phyloP scores from a whole-genome alignment of 2,888 invertebrate genomes.

The Baccha elongata region DNA sequence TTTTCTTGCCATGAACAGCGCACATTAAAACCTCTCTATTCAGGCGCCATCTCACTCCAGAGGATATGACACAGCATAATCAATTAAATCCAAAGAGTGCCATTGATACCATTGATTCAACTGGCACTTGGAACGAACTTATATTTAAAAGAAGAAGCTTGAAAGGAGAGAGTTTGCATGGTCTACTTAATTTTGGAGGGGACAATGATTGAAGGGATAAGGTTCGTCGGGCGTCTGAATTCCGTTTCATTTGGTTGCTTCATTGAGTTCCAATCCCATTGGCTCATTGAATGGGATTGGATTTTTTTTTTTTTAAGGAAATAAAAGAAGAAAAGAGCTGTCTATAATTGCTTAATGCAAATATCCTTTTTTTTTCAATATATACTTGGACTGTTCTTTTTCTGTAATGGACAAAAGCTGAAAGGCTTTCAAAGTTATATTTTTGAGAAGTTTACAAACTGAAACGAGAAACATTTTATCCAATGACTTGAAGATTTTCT shows the following conservation, averaged over 20 bases:
- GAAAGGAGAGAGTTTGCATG: neutral
- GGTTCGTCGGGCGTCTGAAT: slow-evolving; percentile 4
- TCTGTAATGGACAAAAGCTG: neutral
- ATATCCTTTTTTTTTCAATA: too few relatives aligned
- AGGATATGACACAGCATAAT: slow-evolving; percentile 57
- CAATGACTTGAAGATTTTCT: too few relatives aligned
- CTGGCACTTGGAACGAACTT: slow-evolving; percentile 51
- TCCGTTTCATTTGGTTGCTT: slow-evolving; percentile 18
- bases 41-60: slow-evolving; percentile 25
- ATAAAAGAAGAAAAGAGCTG: neutral
- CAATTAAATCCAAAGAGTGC: slow-evolving; percentile 62
- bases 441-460: too few relatives aligned
- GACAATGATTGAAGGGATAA: slow-evolving; percentile 12
- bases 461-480: too few relatives aligned
- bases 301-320: neutral
- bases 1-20: neutral
- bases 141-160: slow-evolving; percentile 26
- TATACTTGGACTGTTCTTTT: too few relatives aligned
- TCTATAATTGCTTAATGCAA: neutral
- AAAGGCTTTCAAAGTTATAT: too few relatives aligned
- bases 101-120: slow-evolving; percentile 55
- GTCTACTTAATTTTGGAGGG: slow-evolving; percentile 4
- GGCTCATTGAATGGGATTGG: slow-evolving; percentile 5
- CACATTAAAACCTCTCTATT: neutral
- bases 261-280: slow-evolving; percentile 18